These are phyloP conservation scores for Pemphredon lugubris DNA, from an alignment of 2,888 invertebrate genomes.

Conservation along the genomic window DNA sequence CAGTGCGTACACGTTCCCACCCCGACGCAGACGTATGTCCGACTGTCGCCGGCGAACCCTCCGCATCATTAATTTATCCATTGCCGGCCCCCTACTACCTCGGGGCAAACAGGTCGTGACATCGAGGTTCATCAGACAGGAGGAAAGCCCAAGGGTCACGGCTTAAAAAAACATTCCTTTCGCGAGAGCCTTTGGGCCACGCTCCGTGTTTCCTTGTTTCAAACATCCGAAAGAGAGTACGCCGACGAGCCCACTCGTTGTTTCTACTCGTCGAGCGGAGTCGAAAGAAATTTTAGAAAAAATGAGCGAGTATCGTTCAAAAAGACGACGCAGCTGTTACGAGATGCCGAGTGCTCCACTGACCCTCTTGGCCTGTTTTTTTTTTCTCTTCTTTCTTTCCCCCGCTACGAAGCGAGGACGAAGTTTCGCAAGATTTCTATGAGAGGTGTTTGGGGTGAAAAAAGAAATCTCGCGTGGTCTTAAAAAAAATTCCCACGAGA, in stretches of 20 bases:
- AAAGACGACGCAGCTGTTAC: constrained; percentile 40
- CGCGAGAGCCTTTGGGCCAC: constrained; percentile 14
- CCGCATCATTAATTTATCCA: constrained; percentile 75
- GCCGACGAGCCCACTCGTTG: not conserved
- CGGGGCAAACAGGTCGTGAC: constrained; percentile 56
- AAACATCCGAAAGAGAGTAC: not conserved
- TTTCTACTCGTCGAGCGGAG: not conserved
- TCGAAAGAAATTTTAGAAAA: constrained; percentile 25
- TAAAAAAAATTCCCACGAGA: too few species aligned
- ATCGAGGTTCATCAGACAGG: constrained; percentile 52
- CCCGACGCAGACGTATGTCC: constrained; percentile 70
- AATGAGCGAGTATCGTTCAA: constrained; percentile 32
- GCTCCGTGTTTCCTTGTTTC: constrained; percentile 11
- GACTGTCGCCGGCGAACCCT: constrained; percentile 59
- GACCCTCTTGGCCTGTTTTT: constrained; percentile 31
- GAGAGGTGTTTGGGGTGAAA: constrained; percentile 9
- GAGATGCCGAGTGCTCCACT: constrained; percentile 28
- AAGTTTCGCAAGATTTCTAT: constrained; percentile 14
- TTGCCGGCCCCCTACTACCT: constrained; percentile 54
- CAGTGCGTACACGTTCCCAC: constrained; percentile 49
- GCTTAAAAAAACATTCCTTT: constrained; percentile 52
- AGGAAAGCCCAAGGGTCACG: constrained; percentile 44
- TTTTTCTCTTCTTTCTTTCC: too few species aligned
- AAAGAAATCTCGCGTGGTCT: not conserved
- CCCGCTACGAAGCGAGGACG: not conserved